Evolutionary conservation across 2,888 invertebrate genomes (phyloP), one percentile per base, ranked within the genome.

Genomic region (Scaptomyza flava): DNA sequence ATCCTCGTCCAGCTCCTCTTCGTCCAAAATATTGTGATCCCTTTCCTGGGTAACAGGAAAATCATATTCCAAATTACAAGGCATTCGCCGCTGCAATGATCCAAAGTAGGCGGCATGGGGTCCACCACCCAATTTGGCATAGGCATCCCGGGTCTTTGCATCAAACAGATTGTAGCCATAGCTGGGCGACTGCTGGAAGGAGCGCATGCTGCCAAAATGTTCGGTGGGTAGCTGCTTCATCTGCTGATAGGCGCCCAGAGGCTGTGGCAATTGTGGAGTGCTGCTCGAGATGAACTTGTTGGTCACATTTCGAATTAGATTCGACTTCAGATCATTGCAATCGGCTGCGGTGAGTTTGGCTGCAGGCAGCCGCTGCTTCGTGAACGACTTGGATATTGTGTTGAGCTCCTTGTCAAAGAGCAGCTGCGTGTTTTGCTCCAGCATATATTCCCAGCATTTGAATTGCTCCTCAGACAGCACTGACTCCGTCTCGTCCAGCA

Each of bases 381-480:
- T 93, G 63, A 93, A 92, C 0, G 94, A 94, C 88, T 94, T 94
- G 0, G 95, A 95, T 45, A 96, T 92, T 36, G 96, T 96, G 86
- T 97, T 96, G 51, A 97, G 91, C 91, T 97, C 97, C 89, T 97
- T 97, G 91, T 97, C 97, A 85, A 97, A 97, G 2, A 97, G 89
- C 89, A 97, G 93, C 89, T 97, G 97, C 0, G 97, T 97, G 85
- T 97, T 97, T 90, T 97, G 96, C 89, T 97, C 97, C 50, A 97
- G 91, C 96, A 97, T 97, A 85, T 97, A 97, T 83, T 97, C 97
- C 97, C 97, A 97, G 89, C 97, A 97, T 89, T 97, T 96, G 88
- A 96, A 97, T 89, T 97, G 97, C 90, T 97, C 97, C 86, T 97
- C 97, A 1, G 96, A 95, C 64, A 95, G 93, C 8, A 93, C 93